phyloP scores from a whole-genome alignment of 2,888 invertebrate genomes.

The Ephialtes manifestator region DNA sequence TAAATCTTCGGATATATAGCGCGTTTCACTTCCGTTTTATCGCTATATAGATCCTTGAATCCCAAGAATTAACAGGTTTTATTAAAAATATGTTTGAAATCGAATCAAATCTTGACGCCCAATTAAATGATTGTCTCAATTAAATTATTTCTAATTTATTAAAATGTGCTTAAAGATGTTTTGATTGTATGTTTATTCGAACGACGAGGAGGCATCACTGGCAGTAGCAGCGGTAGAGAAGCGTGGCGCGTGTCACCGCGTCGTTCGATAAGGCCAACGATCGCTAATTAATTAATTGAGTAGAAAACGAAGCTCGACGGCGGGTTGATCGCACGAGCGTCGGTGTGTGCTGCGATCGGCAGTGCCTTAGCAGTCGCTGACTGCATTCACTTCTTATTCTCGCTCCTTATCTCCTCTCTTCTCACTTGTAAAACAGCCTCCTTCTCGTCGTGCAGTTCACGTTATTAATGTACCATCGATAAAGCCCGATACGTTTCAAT shows the following conservation, averaged over 20 bases:
- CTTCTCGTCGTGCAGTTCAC: slow-evolving; percentile 5
- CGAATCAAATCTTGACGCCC: background rate
- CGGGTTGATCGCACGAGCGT: slow-evolving; percentile 76
- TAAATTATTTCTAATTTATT: background rate
- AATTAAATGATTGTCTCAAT: background rate
- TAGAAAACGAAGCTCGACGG: slow-evolving; percentile 52
- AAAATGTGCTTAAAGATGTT: background rate
- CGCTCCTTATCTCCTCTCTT: slow-evolving; percentile 71
- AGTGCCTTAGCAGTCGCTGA: slow-evolving; percentile 54
- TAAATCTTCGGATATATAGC: background rate
- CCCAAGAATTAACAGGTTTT: background rate
- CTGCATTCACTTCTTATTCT: slow-evolving; percentile 46
- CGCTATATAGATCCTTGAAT: background rate
- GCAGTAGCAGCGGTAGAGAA: background rate
- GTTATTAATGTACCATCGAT: slow-evolving; percentile 68
- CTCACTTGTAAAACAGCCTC: slow-evolving; percentile 28
- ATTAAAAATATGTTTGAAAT: background rate
- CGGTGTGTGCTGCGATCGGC: slow-evolving; percentile 69
- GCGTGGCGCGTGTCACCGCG: slow-evolving; percentile 37
- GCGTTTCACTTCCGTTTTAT: background rate
- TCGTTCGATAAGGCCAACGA: slow-evolving; percentile 47
- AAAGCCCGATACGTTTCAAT: slow-evolving; percentile 62
- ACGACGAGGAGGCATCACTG: background rate
- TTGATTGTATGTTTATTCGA: background rate
- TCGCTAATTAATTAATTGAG: slow-evolving; percentile 58